Base-by-base conservation (phyloP, 2,113 vertebrate genomes). In the Dicrurus megarhynchus region DNA sequence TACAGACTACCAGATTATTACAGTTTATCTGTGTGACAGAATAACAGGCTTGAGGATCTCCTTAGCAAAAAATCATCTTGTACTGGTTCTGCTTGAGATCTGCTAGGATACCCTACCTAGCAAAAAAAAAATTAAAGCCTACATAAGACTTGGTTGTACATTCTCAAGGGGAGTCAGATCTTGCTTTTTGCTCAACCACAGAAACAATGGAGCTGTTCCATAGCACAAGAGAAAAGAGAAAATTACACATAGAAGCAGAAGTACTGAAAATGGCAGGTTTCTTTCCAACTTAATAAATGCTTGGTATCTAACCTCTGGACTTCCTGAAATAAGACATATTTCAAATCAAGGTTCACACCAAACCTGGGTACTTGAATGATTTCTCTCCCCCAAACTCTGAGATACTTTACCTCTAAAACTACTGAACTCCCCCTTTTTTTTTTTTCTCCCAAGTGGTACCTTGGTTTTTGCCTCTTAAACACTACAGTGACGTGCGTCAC, bases 401-500 rank as follows among this genome's bases (percentile, higher is more conserved):
- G n/a, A 55, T 44, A 69, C n/a, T 82, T 88, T 18, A 50, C 64
- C 24, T 86, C 46, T 81, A 69, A 42, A 93, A 78, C 23, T 69
- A 64, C 2, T 35, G 20, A 84, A 60, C 19, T 42, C 6, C 4
- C 61, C 1, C 13, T 10, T 32, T 49, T 49, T 49, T 11, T n/a
- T 60, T 33, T 64, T 7, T 0, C 1, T 2, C 19, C 50, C 19
- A 53, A 55, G 60, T 30, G 49, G 61, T 74, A 90, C 75, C 33
- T 77, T 74, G 52, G 33, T 65, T 95, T 95, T 76, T 90, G 81
- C 57, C 53, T 91, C 55, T 89, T 47, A 89, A 74, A 78, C 52
- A 50, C 60, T 67, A 64, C 69, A 92, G 60, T 87, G 79, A 90
- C 71, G 49, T 91, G 85, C 39, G 80, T 94, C 95, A 97, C 76